Conservation (phyloP, 1,140 invertebrate genomes). For the Oscheius sp. region DNA sequence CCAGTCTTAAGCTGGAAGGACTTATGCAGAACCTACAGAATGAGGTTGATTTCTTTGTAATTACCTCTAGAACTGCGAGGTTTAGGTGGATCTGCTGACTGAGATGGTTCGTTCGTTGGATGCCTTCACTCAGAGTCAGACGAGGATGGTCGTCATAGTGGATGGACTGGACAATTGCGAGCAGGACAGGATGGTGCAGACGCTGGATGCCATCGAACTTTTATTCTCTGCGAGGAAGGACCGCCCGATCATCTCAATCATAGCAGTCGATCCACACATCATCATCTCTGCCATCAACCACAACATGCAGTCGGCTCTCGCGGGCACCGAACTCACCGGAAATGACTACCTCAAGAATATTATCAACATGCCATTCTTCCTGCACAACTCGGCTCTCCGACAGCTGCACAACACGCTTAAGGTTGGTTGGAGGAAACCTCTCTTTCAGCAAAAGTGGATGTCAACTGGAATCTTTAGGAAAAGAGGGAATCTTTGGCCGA, state of each 20-base stretch:
- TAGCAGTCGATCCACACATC: slow-evolving; percentile 60
- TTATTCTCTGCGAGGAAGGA: slow-evolving; percentile 69
- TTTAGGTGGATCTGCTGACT: slow-evolving; percentile 74
- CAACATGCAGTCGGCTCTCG: slow-evolving; percentile 46
- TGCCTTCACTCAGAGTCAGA: slow-evolving; percentile 56
- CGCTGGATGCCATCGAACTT: slow-evolving; percentile 89
- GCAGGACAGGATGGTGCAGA: slow-evolving; percentile 66
- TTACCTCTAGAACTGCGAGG: background rate
- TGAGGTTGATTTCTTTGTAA: background rate
- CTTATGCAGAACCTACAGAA: slow-evolving; percentile 71
- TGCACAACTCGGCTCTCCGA: slow-evolving; percentile 85
- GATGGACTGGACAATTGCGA: slow-evolving; percentile 96
- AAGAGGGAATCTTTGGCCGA: slow-evolving; percentile 44
- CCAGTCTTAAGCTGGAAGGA: slow-evolving; percentile 57
- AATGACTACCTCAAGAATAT: slow-evolving; percentile 92
- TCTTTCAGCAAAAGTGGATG: background rate
- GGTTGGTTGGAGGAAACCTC: background rate
- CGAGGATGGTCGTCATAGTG: slow-evolving; percentile 77
- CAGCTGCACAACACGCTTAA: slow-evolving; percentile 43
- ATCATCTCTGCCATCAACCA: slow-evolving; percentile 59
- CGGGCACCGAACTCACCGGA: slow-evolving; percentile 72
- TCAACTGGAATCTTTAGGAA: slow-evolving; percentile 31
- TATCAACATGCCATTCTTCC: slow-evolving; percentile 93
- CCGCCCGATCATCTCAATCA: slow-evolving; percentile 57
- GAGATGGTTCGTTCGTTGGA: slow-evolving; percentile 70